Evolutionary conservation across 2,888 invertebrate genomes (phyloP).

Genomic region (Ophion costatus): DNA sequence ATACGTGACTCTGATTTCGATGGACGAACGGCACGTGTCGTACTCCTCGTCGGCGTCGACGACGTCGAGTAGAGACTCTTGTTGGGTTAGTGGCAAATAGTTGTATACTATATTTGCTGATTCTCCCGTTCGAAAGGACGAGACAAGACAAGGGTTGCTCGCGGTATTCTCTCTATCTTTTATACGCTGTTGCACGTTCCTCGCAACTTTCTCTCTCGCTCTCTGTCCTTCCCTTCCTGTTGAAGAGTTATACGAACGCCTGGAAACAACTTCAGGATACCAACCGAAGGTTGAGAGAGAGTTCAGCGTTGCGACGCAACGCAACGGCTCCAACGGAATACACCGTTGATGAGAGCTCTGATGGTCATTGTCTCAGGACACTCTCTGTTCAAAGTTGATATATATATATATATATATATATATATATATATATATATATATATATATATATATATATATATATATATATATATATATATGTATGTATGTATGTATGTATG

Average conservation of each 20-base stretch:
- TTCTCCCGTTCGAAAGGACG: constrained; percentile 39
- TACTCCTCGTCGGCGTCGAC: constrained; percentile 44
- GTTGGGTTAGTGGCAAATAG: constrained; percentile 39
- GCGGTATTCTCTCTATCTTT: neutral
- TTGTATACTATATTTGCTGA: constrained; percentile 31
- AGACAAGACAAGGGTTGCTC: constrained; percentile 15
- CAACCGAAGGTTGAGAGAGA: constrained; percentile 32
- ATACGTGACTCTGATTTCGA: constrained; percentile 65
- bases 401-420: neutral
- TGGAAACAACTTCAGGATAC: constrained; percentile 23
- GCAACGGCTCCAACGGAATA: constrained; percentile 22
- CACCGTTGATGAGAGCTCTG: constrained; percentile 44
- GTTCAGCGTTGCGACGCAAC: constrained; percentile 34
- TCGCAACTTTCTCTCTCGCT: neutral
- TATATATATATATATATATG: too few species aligned
- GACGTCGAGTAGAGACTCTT: constrained; percentile 45
- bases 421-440: too few species aligned
- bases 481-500: too few species aligned
- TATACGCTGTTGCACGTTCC: constrained; percentile 6
- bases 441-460: neutral
- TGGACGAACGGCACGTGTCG: constrained; percentile 58
- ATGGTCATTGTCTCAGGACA: constrained; percentile 9
- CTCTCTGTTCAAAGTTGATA: neutral
- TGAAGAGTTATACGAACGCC: constrained; percentile 7
- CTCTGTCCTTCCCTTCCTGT: neutral